Evolutionary conservation across 2,888 invertebrate genomes (phyloP).

Genomic region (Xanthia icteritia): DNA sequence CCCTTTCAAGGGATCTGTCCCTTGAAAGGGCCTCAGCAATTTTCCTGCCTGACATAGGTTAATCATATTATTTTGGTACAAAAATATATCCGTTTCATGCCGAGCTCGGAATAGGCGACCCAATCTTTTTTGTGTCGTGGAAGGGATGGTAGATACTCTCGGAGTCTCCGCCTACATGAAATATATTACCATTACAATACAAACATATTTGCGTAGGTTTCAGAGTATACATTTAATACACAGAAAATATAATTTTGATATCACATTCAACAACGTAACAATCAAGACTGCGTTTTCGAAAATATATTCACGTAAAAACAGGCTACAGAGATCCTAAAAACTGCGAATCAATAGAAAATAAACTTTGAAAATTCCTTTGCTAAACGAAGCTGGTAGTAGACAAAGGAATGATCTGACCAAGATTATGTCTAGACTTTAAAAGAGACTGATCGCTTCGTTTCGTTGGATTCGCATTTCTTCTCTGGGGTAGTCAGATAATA

Average conservation of each 20-base stretch:
- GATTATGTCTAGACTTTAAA: background rate
- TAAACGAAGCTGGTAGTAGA: background rate
- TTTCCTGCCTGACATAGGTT: slow-evolving; percentile 29
- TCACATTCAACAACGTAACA: background rate
- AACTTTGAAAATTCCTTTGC: background rate
- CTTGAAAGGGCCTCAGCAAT: background rate
- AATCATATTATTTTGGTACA: slow-evolving; percentile 38
- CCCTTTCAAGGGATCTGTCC: slow-evolving; percentile 32
- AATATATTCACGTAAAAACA: background rate
- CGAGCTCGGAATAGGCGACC: slow-evolving; percentile 29
- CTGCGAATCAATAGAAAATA: background rate
- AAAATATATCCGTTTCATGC: slow-evolving; percentile 29
- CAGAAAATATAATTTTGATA: background rate
- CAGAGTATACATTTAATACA: background rate
- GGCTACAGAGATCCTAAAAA: background rate
- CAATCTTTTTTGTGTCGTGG: slow-evolving; percentile 7
- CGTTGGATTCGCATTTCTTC: background rate
- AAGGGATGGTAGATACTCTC: slow-evolving; percentile 31
- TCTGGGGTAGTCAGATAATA: too few relatives aligned
- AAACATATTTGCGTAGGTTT: slow-evolving; percentile 11
- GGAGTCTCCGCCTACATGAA: background rate
- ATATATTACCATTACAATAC: slow-evolving; percentile 9
- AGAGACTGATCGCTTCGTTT: background rate
- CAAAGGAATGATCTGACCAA: background rate
- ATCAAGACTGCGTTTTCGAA: background rate